Percentiles rank a stretch among this genome's conserved stretches.
phyloP scores from a whole-genome alignment of 2,888 invertebrate genomes.

The Cephus runcator region DNA sequence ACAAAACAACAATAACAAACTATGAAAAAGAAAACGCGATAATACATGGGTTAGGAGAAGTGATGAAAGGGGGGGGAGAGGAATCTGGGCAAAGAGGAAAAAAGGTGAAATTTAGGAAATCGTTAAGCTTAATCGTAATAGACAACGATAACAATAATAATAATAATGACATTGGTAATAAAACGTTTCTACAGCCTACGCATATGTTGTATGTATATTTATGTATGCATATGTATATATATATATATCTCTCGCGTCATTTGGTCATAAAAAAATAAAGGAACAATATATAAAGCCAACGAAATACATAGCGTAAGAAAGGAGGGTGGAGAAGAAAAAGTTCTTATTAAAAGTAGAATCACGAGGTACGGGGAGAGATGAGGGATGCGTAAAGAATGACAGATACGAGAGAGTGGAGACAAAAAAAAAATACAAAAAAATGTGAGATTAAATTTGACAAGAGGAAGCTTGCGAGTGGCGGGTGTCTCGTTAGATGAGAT shows the following conservation, averaged over 20 bases:
- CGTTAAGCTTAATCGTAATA: constrained; percentile 1
- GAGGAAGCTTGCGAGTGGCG: no score
- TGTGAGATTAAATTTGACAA: no score
- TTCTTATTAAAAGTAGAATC: background rate
- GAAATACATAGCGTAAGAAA: constrained; percentile 31
- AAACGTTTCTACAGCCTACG: no score
- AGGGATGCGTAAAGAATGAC: no score
- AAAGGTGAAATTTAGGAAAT: background rate
- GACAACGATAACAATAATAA: constrained; percentile 29
- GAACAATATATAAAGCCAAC: constrained; percentile 61
- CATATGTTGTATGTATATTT: no score
- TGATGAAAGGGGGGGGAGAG: no score
- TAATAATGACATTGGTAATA: constrained; percentile 48
- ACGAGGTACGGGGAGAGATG: background rate
- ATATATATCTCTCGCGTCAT: constrained; percentile 2
- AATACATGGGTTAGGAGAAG: background rate
- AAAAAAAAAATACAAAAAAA: background rate
- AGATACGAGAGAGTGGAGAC: background rate
- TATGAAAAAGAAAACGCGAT: constrained; percentile 50
- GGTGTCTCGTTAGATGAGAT: constrained; percentile 2
- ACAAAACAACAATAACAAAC: constrained; percentile 64
- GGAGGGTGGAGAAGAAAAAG: background rate
- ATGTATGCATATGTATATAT: constrained; percentile 30
- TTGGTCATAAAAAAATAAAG: constrained; percentile 58
- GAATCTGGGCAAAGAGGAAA: no score